Percentiles rank a stretch among this genome's conserved stretches.
phyloP scores from a whole-genome alignment of 2,888 invertebrate species.

The Tipula confusa region DNA sequence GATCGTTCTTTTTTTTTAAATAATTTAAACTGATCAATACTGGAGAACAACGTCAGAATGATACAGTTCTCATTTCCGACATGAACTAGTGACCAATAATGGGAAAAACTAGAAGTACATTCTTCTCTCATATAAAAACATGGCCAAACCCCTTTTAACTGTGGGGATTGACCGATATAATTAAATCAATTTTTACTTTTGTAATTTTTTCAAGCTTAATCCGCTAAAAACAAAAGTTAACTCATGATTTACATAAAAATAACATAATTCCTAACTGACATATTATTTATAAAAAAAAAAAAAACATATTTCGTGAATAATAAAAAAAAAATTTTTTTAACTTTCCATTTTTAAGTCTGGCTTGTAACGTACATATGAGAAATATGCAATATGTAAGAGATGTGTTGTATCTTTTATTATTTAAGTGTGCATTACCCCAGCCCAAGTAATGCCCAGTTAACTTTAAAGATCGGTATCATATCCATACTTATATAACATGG shows the following conservation, averaged over 20 bases:
- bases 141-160: too few species aligned
- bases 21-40: too few species aligned
- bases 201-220: neutral
- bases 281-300: too few species aligned
- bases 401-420: neutral
- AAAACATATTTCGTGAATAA: neutral
- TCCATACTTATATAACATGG: neutral
- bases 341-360: neutral
- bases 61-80: too few species aligned
- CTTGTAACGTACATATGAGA: neutral
- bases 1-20: too few species aligned
- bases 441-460: neutral
- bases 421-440: neutral
- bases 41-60: too few species aligned
- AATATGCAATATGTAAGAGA: neutral
- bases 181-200: neutral
- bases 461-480: neutral
- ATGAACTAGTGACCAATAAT: too few species aligned
- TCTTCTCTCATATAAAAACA: too few species aligned
- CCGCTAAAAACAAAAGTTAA: too few species aligned
- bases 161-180: neutral
- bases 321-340: neutral
- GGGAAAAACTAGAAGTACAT: too few species aligned
- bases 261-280: neutral
- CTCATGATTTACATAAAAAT: neutral